Evolutionary conservation across 2,888 invertebrate genomes (phyloP), one percentile per base, ranked within the genome.

Genomic region (Tiliacea aurago): DNA sequence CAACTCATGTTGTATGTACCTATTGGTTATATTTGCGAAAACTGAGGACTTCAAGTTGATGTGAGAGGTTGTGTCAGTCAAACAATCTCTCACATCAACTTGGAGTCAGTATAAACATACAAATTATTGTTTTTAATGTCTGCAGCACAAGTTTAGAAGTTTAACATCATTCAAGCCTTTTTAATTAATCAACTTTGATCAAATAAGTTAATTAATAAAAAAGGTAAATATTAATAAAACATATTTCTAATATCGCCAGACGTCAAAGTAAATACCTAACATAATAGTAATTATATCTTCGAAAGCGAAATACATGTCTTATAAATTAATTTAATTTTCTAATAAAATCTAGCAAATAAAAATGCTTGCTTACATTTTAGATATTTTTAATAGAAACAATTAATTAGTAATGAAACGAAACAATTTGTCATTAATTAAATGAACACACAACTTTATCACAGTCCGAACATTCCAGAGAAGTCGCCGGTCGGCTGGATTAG

Each of bases 341-440:
- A 62, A 65, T 47, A 20, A 56, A 59, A 56, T 33, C 0, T 5
- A 53, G 1, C 11, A 49, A 74, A 51, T 70, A 28, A 28, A 63
- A 43, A 43, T 33, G 45, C n/a, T 45, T 58, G 37, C 11, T 28
- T 23, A 51, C 9, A 49, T 23, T 61, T 20, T 33, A 41, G 33
- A 51, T 56, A 23, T 51, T 67, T 55, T 41, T 33, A 70, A 62
- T 73, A 49, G 37, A 62, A 58, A 58, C 13, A 68, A 56, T 59
- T 43, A 37, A 69, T 70, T 70, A 41, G 20, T 13, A 47, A 70
- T 55, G 43, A 70, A 73, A 68, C 59, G 6, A 73, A 81, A 74
- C 74, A 64, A 70, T 72, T 67, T 69, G 33, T 55, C 37, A 69
- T 67, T 83, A 78, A 75, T 81, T 28, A 72, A 63, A 70, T 55